Evolutionary conservation across 2,797 vertebrate genomes (phyloP).

Genomic region (Pangasius mekongensis): DNA sequence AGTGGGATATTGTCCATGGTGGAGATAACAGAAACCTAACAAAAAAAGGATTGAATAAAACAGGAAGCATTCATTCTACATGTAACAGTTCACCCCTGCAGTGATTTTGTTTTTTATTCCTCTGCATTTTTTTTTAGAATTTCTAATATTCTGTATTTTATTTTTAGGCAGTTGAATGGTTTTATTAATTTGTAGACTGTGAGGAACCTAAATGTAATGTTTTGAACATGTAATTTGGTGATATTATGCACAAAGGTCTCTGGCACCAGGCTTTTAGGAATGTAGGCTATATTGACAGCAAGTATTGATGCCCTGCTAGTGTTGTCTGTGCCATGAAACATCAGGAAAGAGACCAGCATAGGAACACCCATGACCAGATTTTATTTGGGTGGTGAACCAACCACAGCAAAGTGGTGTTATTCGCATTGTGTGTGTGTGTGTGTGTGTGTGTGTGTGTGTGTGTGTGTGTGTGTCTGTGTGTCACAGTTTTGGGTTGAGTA

Average conservation of each 20-base stretch:
- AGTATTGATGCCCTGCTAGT: constrained; percentile 31
- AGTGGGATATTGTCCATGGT: too few relatives aligned
- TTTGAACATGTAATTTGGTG: constrained; percentile 22
- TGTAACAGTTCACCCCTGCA: background rate
- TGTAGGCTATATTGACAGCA: constrained; percentile 43
- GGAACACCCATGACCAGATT: background rate
- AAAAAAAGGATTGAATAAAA: background rate
- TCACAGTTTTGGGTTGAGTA: background rate
- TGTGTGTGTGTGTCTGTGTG: constrained; percentile 1
- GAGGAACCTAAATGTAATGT: background rate
- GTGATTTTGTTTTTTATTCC: background rate
- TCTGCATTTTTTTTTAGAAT: background rate
- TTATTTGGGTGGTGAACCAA: background rate
- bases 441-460: background rate
- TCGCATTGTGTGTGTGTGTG: background rate
- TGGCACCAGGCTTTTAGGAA: constrained; percentile 36
- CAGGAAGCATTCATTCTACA: background rate
- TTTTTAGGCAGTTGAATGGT: constrained; percentile 16
- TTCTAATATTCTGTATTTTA: background rate
- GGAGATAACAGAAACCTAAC: too few relatives aligned
- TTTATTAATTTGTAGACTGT: constrained; percentile 6
- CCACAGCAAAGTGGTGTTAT: background rate
- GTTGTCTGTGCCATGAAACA: constrained; percentile 26
- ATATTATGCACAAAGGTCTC: constrained; percentile 12
- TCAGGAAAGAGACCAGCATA: background rate